Base-by-base conservation (phyloP, 2,888 invertebrate species). In the Parelbella ahira region DNA sequence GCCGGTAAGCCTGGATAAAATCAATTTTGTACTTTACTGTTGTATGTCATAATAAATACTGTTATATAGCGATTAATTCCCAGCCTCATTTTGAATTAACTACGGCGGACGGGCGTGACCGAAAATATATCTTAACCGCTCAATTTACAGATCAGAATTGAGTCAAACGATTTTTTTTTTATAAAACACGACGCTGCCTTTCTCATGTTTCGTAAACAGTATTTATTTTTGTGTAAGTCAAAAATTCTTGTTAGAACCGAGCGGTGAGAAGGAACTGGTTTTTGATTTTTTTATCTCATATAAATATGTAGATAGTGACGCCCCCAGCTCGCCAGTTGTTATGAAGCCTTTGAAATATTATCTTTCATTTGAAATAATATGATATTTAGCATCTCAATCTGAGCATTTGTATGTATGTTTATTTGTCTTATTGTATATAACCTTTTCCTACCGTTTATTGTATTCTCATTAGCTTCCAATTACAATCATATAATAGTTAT, bases 211-310 rank as follows among this genome's bases (percentile, higher is more conserved):
- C 81, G 69, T 80, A 75, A 74, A 78, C 76, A 78, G 75, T 83
- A 82, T 84, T 83, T 82, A 83, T 84, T 81, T 83, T 82, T 73
- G 81, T 78, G 74, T 68, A 76, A 75, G 77, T 72, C 79, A 62
- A 77, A 58, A 83, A 84, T 84, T 83, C 81, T 83, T 81, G 84
- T 83, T 83, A 83, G 83, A 82, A 75, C 66, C 73, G 63, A 68
- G 69, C 71, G 74, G 69, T 71, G 68, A 68, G 72, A 63, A 60
- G 62, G 53, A 84, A 84, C 82, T 61, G 83, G 83, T 84, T 86
- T 70, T 53, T 64, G 73, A 72, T 69, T 70, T 54, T n/a, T n/a
- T 75, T 80, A 74, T 72, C 72, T 77, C 68, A 68, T 74, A 75
- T 78, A 75, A 72, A 77, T 77, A 80, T 76, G 77, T 77, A 73